These are phyloP conservation scores for Hemicordylus capensis DNA, from an alignment of 2,113 vertebrate species.

Conservation along the genomic window DNA sequence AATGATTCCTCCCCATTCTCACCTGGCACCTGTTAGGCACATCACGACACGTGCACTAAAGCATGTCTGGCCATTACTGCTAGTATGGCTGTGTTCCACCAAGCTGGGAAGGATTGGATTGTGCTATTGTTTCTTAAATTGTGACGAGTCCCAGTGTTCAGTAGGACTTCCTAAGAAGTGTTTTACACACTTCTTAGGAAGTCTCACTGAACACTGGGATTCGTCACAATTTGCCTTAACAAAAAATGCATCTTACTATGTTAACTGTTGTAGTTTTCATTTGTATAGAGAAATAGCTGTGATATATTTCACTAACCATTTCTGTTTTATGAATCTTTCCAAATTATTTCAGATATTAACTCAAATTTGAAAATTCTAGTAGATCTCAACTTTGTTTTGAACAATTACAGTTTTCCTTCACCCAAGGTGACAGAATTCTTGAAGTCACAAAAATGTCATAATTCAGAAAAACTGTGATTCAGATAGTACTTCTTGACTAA, in stretches of 20 bases:
- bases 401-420: slow-evolving; percentile 25
- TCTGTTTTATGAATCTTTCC: slow-evolving; percentile 53
- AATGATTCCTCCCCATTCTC: neutral
- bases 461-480: too few relatives aligned
- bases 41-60: neutral
- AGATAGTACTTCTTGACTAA: neutral
- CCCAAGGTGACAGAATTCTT: neutral
- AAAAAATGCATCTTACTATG: too few relatives aligned
- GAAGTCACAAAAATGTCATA: neutral
- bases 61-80: neutral
- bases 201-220: too few relatives aligned
- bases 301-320: too few relatives aligned
- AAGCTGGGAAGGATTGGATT: neutral
- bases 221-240: too few relatives aligned
- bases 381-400: neutral
- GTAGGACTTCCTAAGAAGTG: too few relatives aligned
- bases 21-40: neutral
- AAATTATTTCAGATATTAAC: slow-evolving; percentile 43
- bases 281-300: slow-evolving; percentile 10
- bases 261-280: slow-evolving; percentile 15
- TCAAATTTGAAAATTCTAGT: slow-evolving; percentile 3
- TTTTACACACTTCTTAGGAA: too few relatives aligned
- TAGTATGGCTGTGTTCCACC: neutral
- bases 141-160: neutral
- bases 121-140: neutral